Evolutionary conservation across 2,888 invertebrate genomes (phyloP), one percentile per base, ranked within the genome.

Genomic region (Lasius platythorax): DNA sequence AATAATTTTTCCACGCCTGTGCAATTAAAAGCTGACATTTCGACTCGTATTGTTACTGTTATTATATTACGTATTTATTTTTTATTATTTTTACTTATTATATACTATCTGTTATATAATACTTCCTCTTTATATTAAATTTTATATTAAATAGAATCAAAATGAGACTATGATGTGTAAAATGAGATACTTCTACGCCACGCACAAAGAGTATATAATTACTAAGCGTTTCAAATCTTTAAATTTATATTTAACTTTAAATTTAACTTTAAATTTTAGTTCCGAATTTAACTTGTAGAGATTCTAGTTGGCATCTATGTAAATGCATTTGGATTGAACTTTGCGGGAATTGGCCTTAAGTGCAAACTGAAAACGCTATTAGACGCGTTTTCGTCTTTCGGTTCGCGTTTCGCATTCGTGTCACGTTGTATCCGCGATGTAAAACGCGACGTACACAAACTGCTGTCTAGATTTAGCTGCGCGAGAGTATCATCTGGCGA

Each of bases 371-470:
- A 70, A 70, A 53, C 28, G 58, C 72, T 61, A 72, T 63, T 64
- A 61, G 53, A 61, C 84, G 56, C 63, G 72, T 76, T 76, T 75
- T 53, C 43, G 43, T 76, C 61, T 64, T 64, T 72, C 40, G n/a
- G 15, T 53, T 43, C 33, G 63, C 53, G 6, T 76, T 76, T 9
- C 53, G 56, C 40, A 73, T 43, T 37, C 67, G 50, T n/a, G 37
- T 76, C 82, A 76, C 82, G 78, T 83, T 28, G 37, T 67, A 68
- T 46, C 67, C 23, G 37, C 61, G 46, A 68, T 46, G 58, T 75
- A 64, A 75, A 76, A 37, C 46, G 76, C 82, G 33, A 56, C 67
- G 33, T 58, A 46, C 61, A 37, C 58, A 76, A 76, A 43, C 67
- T 61, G 37, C 58, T 37, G 67, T 40, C 28, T 61, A 61, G 72